Evolutionary conservation across 2,888 invertebrate species (phyloP).

Genomic region (Caenorhabditis sp.): DNA sequence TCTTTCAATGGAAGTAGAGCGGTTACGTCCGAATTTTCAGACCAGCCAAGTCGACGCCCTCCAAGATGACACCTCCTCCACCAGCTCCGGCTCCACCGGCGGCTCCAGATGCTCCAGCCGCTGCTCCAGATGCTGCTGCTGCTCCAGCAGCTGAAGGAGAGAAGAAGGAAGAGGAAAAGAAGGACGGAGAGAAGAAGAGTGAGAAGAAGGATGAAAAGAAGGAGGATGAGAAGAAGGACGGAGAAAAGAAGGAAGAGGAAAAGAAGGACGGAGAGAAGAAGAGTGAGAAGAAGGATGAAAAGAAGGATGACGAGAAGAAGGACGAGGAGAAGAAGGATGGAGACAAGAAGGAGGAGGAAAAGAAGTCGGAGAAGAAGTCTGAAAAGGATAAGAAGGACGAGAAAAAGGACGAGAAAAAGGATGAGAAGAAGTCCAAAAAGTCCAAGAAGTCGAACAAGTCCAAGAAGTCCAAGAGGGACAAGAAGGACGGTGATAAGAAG

Average conservation of each 20-base stretch:
- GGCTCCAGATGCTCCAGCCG: conserved; percentile 10
- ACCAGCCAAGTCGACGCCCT: conserved; percentile 1
- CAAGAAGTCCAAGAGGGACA: conserved; percentile 1
- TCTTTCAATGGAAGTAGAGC: not conserved
- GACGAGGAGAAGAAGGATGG: conserved; percentile 1
- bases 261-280: not conserved
- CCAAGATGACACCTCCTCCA: conserved; percentile 21
- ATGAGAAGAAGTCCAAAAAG: conserved; percentile 6
- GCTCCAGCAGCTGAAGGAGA: not conserved
- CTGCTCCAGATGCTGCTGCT: conserved; percentile 15
- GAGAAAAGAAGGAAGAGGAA: not conserved
- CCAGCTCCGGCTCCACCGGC: conserved; percentile 7
- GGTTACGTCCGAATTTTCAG: not conserved
- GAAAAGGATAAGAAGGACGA: not conserved
- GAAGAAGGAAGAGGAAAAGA: not conserved
- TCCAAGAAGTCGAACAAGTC: not conserved
- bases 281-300: not conserved
- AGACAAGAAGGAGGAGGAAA: conserved; percentile 1
- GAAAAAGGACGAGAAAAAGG: not conserved
- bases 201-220: not conserved
- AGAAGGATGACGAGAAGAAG: conserved; percentile 10
- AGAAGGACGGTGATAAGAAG: conserved; percentile 13
- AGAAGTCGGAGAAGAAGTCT: not conserved
- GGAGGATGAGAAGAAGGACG: not conserved
- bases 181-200: not conserved